Evolutionary conservation across 1,140 invertebrate species (phyloP), one percentile per base, ranked within the genome.

Genomic region (Globodera ellingtonae): DNA sequence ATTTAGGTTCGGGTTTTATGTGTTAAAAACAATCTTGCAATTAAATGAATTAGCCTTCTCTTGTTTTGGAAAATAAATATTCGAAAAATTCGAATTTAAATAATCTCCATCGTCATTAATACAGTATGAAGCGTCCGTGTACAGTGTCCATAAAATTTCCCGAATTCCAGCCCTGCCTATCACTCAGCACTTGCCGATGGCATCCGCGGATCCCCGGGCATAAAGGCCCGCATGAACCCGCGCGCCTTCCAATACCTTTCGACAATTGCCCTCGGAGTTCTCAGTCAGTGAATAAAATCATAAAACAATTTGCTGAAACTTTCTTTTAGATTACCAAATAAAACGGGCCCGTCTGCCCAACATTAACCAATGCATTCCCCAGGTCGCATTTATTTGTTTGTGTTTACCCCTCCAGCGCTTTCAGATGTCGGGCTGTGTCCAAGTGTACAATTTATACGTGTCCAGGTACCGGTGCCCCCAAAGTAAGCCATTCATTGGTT

Each of bases 391-490:
- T 59, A 69, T 65, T 69, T 67, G 50, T 50, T 24, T 24, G 24
- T 72, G 18, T 74, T 44, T 56, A 21, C n/a, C 65, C 56, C 46
- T 72, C 69, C 15, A 66, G 0, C 50, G 15, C 4, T 78, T 85
- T 69, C 59, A 87, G 85, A 79, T 88, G 7, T 80, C 79, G 18
- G 87, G 88, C 13, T 88, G 88, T 72, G 82, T 88, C 65, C 80
- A 87, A 70, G 84, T 89, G 52, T 89, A 89, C 85, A 89, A 89
- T 75, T 70, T 88, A 10, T 89, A 86, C 73, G 86, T 89, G 21
- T 84, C 83, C n/a, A 72, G 87, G 0, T 89, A 86, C 77, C 76
- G 87, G 66, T 89, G 88, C 80, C 88, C 87, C n/a, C 81, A 84
- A 72, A 73, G 75, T 77, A 15, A 76, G 75, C 59, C 18, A 44